Evolutionary conservation across 2,113 vertebrate species (phyloP).

Genomic region (Gavialis gangeticus): DNA sequence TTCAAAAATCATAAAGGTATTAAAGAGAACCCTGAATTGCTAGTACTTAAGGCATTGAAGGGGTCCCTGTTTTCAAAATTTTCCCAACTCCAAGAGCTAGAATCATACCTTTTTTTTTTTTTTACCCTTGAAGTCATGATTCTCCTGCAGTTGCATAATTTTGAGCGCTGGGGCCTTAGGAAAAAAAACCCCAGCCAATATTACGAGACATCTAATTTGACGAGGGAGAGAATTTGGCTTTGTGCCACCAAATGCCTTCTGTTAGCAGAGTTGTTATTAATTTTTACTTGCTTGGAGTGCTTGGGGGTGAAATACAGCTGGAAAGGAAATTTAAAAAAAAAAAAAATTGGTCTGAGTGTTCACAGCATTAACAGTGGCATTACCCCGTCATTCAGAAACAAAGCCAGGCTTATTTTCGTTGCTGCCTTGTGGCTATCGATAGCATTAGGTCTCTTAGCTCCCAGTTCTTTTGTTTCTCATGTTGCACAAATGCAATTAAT

Average conservation of each 20-base stretch:
- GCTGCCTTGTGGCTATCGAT: neutral
- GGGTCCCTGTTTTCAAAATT: neutral
- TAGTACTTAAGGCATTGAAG: too few relatives aligned
- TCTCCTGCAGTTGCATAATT: neutral
- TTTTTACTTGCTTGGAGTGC: neutral
- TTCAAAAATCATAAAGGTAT: neutral
- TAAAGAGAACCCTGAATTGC: too few relatives aligned
- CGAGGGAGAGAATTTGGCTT: neutral
- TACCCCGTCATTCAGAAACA: neutral
- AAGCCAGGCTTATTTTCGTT: neutral
- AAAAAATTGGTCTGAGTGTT: neutral
- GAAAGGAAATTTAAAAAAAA: neutral
- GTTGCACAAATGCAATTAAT: neutral
- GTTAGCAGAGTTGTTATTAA: neutral
- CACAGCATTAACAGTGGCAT: rapidly evolving
- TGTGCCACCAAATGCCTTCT: neutral
- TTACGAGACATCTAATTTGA: neutral
- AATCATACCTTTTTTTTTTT: neutral
- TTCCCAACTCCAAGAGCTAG: neutral
- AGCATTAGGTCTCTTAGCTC: neutral
- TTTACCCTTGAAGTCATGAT: neutral
- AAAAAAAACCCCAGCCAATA: too few relatives aligned
- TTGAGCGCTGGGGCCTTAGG: neutral
- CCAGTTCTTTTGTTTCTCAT: neutral
- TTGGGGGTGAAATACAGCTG: neutral